Percentiles rank a stretch among this genome's conserved stretches.
Conservation (phyloP, 2,113 vertebrate genomes). For the Nothobranchius kuhntae region DNA sequence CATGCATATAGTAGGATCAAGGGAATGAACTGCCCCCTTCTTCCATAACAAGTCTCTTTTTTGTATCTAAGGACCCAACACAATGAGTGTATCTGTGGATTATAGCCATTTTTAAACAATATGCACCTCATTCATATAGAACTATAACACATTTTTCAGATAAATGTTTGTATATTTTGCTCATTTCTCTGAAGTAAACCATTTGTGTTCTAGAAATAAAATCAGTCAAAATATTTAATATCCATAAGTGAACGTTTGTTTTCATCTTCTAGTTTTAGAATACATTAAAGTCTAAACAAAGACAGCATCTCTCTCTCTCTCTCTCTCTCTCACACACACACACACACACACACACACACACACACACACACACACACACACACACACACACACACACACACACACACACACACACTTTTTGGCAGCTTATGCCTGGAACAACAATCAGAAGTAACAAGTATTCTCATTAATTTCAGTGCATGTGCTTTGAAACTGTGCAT, state of each 20-base stretch:
- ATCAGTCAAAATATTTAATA: no score
- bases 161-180: no score
- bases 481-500: constrained; percentile 30
- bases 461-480: constrained; percentile 42
- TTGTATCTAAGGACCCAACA: no score
- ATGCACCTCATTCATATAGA: no score
- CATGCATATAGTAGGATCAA: no score
- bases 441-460: constrained; percentile 22
- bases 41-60: no score
- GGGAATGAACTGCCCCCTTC: no score
- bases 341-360: constrained; percentile 19
- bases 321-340: neutral
- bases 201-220: neutral
- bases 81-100: no score
- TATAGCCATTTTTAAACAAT: no score
- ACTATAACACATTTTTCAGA: no score
- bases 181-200: no score
- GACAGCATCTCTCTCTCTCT: neutral
- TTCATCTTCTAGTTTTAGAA: constrained; percentile 19
- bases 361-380: constrained; percentile 13
- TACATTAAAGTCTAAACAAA: constrained; percentile 11
- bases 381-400: constrained; percentile 10
- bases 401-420: constrained; percentile 11
- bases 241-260: neutral
- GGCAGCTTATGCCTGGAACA: constrained; percentile 17